These are phyloP conservation scores for Odocoileus hemionus DNA, from an alignment of 2,113 vertebrate genomes.

Conservation along the genomic window DNA sequence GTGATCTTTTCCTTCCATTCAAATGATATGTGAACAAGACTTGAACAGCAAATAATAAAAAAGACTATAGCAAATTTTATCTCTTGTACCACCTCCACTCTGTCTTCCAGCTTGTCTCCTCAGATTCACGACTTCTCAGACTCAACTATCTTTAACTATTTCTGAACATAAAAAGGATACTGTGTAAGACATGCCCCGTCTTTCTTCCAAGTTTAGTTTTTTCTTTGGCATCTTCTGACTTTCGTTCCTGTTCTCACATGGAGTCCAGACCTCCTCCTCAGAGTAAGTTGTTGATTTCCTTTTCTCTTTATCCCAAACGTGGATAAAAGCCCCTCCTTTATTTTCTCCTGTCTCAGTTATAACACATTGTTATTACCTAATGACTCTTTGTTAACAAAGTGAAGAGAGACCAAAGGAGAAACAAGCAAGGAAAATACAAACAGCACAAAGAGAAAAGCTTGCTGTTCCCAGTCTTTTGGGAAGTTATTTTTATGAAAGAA, in stretches of 20 bases:
- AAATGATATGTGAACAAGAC: background rate
- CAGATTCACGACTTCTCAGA: background rate
- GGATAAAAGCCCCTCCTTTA: background rate
- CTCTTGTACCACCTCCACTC: background rate
- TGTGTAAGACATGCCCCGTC: background rate
- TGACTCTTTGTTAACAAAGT: background rate
- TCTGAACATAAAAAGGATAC: background rate
- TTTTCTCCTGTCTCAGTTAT: background rate
- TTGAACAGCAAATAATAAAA: background rate
- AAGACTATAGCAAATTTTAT: background rate
- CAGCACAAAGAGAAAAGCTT: background rate
- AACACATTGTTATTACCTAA: background rate
- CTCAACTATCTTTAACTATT: background rate
- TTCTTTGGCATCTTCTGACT: background rate
- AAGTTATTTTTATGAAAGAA: background rate
- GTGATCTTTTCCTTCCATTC: background rate
- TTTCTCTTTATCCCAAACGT: background rate
- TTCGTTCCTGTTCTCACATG: background rate
- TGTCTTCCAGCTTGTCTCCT: background rate
- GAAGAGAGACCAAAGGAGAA: background rate
- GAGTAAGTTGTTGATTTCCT: background rate
- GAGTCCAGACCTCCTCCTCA: background rate
- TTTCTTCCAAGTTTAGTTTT: background rate
- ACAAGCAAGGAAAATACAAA: background rate
- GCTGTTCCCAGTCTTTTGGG: background rate